phyloP scores from a whole-genome alignment of 2,113 vertebrate genomes.

The Turnix velox region DNA sequence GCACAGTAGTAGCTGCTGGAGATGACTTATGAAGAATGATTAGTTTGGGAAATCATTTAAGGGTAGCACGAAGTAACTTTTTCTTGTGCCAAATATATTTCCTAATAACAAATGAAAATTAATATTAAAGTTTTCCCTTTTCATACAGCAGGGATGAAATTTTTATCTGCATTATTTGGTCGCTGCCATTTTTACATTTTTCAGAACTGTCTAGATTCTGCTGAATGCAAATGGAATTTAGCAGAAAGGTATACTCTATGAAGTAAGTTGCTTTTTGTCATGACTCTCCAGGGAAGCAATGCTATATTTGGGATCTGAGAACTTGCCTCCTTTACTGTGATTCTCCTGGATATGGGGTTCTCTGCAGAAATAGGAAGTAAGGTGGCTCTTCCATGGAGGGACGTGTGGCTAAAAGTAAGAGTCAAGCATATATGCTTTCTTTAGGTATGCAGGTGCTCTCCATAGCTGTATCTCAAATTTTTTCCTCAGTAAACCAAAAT shows the following conservation, averaged over 20 bases:
- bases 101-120: neutral
- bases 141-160: neutral
- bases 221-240: neutral
- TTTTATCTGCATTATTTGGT: neutral
- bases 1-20: neutral
- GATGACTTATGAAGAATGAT: neutral
- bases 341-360: neutral
- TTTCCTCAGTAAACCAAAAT: neutral
- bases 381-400: neutral
- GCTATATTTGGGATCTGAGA: neutral
- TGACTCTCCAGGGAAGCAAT: neutral
- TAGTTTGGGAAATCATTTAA: neutral
- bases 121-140: rapidly evolving
- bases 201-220: neutral
- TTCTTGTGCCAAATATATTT: neutral
- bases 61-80: neutral
- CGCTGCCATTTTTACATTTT: neutral
- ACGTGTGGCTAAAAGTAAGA: neutral
- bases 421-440: neutral
- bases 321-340: neutral
- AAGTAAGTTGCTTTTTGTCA: neutral
- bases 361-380: neutral
- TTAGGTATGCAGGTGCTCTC: neutral
- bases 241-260: neutral
- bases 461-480: neutral